Evolutionary conservation across 2,797 vertebrate species (phyloP).

Genomic region (Adelosebastes latens): DNA sequence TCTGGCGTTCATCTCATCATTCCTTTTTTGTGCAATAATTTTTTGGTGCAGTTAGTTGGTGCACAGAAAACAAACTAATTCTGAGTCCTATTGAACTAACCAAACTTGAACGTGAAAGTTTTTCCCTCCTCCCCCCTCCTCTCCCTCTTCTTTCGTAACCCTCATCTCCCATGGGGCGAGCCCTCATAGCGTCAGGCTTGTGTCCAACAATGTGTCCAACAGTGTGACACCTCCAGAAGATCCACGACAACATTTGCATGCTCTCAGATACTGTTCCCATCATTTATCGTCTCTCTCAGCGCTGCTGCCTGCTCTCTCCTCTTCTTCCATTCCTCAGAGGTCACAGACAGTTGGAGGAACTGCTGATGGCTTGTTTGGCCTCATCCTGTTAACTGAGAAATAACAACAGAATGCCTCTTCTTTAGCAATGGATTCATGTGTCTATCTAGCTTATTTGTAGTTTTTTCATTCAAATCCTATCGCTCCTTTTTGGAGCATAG

Average conservation of each 20-base stretch:
- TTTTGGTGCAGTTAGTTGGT: not conserved
- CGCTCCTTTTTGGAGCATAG: too few relatives aligned
- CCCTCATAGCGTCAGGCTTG: slow-evolving; percentile 16
- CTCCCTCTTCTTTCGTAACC: slow-evolving; percentile 3
- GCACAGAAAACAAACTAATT: not conserved
- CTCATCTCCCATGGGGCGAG: slow-evolving; percentile 40
- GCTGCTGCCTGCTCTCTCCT: slow-evolving; percentile 42
- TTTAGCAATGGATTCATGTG: not conserved
- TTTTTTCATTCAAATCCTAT: too few relatives aligned
- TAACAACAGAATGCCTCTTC: not conserved
- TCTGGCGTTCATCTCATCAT: not conserved
- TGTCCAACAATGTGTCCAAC: slow-evolving; percentile 50
- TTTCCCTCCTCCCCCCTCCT: not conserved
- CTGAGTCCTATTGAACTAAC: not conserved
- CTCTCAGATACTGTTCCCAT: slow-evolving; percentile 51
- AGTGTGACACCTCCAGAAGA: slow-evolving; percentile 70
- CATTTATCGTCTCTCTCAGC: slow-evolving; percentile 44
- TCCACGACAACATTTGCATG: slow-evolving; percentile 73
- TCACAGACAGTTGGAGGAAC: slow-evolving; percentile 35
- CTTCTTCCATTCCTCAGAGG: slow-evolving; percentile 31
- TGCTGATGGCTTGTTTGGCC: slow-evolving; percentile 25
- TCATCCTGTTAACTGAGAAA: slow-evolving; percentile 7
- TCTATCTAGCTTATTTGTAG: not conserved
- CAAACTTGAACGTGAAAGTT: not conserved
- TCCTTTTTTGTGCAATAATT: not conserved